phyloP scores from a whole-genome alignment of 2,888 invertebrate genomes.

The Ochropacha duplaris region DNA sequence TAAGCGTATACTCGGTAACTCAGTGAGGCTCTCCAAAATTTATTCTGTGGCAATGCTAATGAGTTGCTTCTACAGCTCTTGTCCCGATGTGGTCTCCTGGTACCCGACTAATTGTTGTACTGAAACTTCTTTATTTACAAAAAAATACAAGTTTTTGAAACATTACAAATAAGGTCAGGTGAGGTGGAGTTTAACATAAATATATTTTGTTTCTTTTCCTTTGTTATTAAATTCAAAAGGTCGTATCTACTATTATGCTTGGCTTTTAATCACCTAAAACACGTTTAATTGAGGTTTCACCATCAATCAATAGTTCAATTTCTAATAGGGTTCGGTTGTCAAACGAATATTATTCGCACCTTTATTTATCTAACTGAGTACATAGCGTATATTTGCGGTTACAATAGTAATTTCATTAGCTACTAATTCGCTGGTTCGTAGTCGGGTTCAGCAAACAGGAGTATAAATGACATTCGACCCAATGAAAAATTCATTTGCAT shows the following conservation, averaged over 20 bases:
- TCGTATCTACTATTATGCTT: too few relatives aligned
- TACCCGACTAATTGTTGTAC: slow-evolving; percentile 33
- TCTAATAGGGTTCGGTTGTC: background rate
- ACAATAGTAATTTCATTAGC: slow-evolving; percentile 40
- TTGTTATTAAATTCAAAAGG: too few relatives aligned
- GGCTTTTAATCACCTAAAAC: too few relatives aligned
- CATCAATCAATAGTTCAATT: background rate
- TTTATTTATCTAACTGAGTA: slow-evolving; percentile 2
- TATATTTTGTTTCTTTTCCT: too few relatives aligned
- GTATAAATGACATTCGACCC: background rate
- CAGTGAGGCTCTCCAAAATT: slow-evolving; percentile 29
- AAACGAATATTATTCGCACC: background rate
- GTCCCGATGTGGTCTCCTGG: slow-evolving; percentile 28
- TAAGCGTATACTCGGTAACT: slow-evolving; percentile 25
- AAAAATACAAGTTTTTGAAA: background rate
- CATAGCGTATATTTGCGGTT: slow-evolving; percentile 12
- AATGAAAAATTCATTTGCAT: background rate
- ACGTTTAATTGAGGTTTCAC: background rate
- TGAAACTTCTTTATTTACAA: slow-evolving; percentile 6
- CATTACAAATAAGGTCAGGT: background rate
- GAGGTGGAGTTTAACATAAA: too few relatives aligned
- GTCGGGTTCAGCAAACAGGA: slow-evolving; percentile 29
- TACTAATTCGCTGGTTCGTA: slow-evolving; percentile 27
- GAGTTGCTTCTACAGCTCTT: slow-evolving; percentile 38
- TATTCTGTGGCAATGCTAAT: slow-evolving; percentile 50